Conservation (phyloP, 2,888 invertebrate genomes). For the Protonemura montana region DNA sequence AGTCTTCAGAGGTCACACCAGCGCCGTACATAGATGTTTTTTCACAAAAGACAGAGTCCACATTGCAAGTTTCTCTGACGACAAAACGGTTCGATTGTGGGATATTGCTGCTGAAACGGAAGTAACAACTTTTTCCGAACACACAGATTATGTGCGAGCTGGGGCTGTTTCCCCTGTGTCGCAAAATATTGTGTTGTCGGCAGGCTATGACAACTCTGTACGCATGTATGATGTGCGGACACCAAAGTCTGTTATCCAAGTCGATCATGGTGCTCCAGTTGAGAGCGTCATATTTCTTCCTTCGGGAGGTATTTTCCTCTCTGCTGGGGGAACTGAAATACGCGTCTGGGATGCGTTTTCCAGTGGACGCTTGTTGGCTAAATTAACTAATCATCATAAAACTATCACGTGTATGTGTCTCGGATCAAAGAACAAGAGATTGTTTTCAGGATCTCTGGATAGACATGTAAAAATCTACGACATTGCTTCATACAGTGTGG, state of each 20-base stretch:
- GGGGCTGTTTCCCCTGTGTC: slow-evolving; percentile 81
- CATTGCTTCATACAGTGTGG: slow-evolving; percentile 81
- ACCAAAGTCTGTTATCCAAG: slow-evolving; percentile 70
- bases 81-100: slow-evolving; percentile 87
- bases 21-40: slow-evolving; percentile 78
- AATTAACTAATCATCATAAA: slow-evolving; percentile 93
- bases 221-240: slow-evolving; percentile 88
- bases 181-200: slow-evolving; percentile 79
- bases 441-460: slow-evolving; percentile 91
- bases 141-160: slow-evolving; percentile 81
- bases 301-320: slow-evolving; percentile 87
- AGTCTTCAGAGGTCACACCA: slow-evolving; percentile 83
- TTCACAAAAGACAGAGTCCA: slow-evolving; percentile 82
- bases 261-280: slow-evolving; percentile 89
- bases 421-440: slow-evolving; percentile 80
- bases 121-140: slow-evolving; percentile 63
- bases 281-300: slow-evolving; percentile 89
- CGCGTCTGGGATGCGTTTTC: slow-evolving; percentile 93
- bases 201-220: slow-evolving; percentile 88
- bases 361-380: slow-evolving; percentile 84
- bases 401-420: slow-evolving; percentile 88
- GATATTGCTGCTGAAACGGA: slow-evolving; percentile 86
- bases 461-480: slow-evolving; percentile 94
- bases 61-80: slow-evolving; percentile 89
- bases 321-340: slow-evolving; percentile 88